Base-by-base conservation (phyloP, 2,113 vertebrate species). In the Upupa epops region DNA sequence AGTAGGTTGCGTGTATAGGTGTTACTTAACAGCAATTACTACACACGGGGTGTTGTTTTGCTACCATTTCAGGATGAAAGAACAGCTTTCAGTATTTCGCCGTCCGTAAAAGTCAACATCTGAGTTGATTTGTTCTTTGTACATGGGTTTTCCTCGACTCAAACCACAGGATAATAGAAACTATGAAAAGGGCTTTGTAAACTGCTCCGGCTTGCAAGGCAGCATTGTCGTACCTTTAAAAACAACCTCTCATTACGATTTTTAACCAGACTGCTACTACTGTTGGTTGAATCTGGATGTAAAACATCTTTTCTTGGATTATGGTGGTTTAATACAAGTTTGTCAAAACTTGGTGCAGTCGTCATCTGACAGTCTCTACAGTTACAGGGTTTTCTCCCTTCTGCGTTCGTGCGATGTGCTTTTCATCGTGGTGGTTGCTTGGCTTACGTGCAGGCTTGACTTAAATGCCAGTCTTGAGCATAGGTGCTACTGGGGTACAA, bases 361-460 rank as follows among this genome's bases (percentile, higher is more conserved):
- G 3, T 69, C 0, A 3, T 70, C n/a, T 54, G 46, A 31, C 82
- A 22, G 49, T n/a, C 24, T 78, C 74, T 25, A 13, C 0, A 1
- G 32, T 72, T 78, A 18, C 29, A 78, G 26, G n/a, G 17, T 73
- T 90, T n/a, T 75, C 52, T 65, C 28, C 66, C 11, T 73, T 70
- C 46, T 76, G n/a, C 24, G 2, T 58, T 58, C 76, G 15, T 42
- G 31, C 71, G n/a, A 49, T 68, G 34, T n/a, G 58, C 28, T 94
- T 73, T 90, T 42, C 61, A 22, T 34, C 37, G 48, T 66, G 51
- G 55, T 46, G 59, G 4, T 73, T 24, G n/a, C 60, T 88, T 25
- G 24, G 46, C 6, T 90, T 70, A 37, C 9, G 1, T 40, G 32
- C 54, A 29, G 60, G 52, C 60, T 77, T 36, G 58, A 54, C 32